Percentiles rank a stretch among this genome's conserved stretches.
phyloP scores from a whole-genome alignment of 2,888 invertebrate species.

The Tipula unca region DNA sequence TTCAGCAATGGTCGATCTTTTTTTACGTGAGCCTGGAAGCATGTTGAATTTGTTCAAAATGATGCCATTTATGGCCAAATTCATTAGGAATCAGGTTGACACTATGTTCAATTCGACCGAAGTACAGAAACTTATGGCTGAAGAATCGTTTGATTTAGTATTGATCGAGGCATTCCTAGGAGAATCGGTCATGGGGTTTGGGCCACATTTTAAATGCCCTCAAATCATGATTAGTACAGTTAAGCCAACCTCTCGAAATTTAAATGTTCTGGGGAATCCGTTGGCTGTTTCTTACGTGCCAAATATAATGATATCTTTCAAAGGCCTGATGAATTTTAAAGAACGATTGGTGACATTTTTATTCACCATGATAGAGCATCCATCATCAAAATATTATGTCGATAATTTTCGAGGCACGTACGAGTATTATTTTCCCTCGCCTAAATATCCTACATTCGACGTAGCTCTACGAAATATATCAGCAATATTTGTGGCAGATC shows the following conservation, averaged over 20 bases:
- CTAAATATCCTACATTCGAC: conserved; percentile 28
- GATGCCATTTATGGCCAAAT: neutral
- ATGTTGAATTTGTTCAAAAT: neutral
- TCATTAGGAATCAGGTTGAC: neutral
- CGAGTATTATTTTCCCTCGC: conserved; percentile 27
- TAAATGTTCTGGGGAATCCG: conserved; percentile 41
- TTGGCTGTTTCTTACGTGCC: conserved; percentile 41
- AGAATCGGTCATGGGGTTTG: neutral
- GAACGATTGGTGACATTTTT: neutral
- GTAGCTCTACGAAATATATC: conserved; percentile 33
- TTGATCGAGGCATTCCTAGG: conserved; percentile 20
- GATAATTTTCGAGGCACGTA: conserved; percentile 37
- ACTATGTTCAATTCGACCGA: conserved; percentile 14
- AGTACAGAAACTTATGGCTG: conserved; percentile 20
- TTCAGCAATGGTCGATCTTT: neutral
- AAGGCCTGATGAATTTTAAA: conserved; percentile 15
- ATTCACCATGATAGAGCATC: neutral
- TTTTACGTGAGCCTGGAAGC: neutral
- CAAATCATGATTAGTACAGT: neutral
- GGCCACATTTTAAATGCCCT: neutral
- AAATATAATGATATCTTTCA: conserved; percentile 34
- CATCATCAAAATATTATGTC: neutral
- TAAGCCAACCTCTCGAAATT: conserved; percentile 29
- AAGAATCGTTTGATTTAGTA: conserved; percentile 23
- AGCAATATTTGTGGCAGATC: conserved; percentile 36